Evolutionary conservation across 2,888 invertebrate genomes (phyloP), one percentile per base, ranked within the genome.

Genomic region (Sarcophaga rosellei): DNA sequence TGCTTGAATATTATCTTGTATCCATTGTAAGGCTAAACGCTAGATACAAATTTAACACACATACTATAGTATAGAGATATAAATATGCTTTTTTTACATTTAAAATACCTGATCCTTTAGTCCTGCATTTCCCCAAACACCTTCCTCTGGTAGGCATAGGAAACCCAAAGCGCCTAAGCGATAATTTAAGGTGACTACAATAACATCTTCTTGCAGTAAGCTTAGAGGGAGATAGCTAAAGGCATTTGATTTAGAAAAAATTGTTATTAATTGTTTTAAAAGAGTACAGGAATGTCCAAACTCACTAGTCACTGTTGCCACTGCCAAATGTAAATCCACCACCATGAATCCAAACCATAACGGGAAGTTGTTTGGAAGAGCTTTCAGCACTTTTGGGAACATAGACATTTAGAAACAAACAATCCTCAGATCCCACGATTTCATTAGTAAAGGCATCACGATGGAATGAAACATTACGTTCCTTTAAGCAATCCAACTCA

Each of bases 21-120:
- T 73, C 88, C 94, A 92, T 87, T 94, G 93, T 88, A 94, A 92
- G 12, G 95, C 95, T 35, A 94, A 80, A 53, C 89, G 93, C 88
- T 89, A 61, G 20, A 79, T 59, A 2, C 20, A 76, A 17, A 25
- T 74, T 23, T 62, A 15, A 15, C 5, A 53, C 5, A 53, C 17
- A 53, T 53, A 10, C 15, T n/a, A 53, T 17, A 17, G 12, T 53
- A 4, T 53, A 53, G 4, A 17, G 12, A 53, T 53, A 17, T 53
- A 53, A 17, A 53, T 17, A 53, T 0, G 53, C 17, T 4, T 53
- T 1, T 53, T 47, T 6, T 35, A 6, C 8, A 8, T 35, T 35
- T 35, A 35, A 35, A 35, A 10, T 88, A 91, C 90, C 88, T 93
- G 93, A 89, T 93, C 93, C 81, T 93, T 93, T 0, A 93, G 86